phyloP scores from a whole-genome alignment of 2,888 invertebrate genomes.

The Drosophila melanosoma region DNA sequence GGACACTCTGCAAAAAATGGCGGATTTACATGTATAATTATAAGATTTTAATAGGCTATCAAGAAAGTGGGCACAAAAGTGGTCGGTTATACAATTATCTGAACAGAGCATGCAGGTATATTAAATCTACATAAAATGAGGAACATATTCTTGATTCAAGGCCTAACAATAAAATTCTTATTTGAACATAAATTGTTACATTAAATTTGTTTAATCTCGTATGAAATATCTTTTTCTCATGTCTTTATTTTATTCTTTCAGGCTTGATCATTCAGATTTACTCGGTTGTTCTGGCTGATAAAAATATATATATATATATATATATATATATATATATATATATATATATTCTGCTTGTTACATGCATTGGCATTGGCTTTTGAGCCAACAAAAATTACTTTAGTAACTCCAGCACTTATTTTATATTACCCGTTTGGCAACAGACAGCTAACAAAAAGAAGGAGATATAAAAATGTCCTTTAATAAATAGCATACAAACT shows the following conservation, averaged over 20 bases:
- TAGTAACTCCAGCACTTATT: too few species aligned
- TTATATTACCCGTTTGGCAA: background rate
- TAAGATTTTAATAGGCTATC: background rate
- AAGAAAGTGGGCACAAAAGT: too few species aligned
- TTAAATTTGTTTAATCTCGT: background rate
- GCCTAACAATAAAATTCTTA: background rate
- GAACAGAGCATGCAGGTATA: background rate
- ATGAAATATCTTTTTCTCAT: background rate
- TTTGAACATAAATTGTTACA: background rate
- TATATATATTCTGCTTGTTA: background rate
- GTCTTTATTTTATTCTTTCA: background rate
- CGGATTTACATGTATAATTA: background rate
- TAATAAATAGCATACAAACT: background rate
- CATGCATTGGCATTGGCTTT: background rate
- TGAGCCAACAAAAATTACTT: too few species aligned
- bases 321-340: background rate
- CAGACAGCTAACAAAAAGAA: background rate
- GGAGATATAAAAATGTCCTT: background rate
- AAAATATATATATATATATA: background rate
- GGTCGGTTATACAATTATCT: background rate
- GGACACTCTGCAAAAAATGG: background rate
- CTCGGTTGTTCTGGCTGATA: background rate
- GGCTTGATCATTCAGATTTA: background rate
- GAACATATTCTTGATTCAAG: background rate
- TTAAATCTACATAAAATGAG: background rate